Evolutionary conservation across 2,113 vertebrate genomes (phyloP), one percentile per base, ranked within the genome.

Genomic region (Zapornia atra): DNA sequence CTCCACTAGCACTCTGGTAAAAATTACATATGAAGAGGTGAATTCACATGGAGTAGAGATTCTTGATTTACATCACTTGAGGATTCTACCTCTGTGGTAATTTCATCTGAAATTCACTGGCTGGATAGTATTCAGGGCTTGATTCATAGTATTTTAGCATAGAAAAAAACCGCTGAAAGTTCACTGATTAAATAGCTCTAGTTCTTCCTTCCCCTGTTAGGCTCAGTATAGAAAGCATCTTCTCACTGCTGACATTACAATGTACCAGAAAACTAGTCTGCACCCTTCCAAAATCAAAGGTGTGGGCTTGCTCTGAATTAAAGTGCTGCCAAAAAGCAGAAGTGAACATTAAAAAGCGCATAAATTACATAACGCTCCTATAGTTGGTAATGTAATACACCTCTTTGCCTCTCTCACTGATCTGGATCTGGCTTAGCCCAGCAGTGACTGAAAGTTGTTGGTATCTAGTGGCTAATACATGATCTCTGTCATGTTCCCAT

Each of bases 241-340:
- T 86, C 85, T 94, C 86, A 68, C 51, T 92, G 71, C 88, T 88
- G 88, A 70, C 57, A 75, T 40, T 70, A 44, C 20, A 50, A 82
- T 12, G 59, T 48, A 85, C 59, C 88, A 92, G 76, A 66, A 88
- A 87, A 86, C 50, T 29, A 40, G 25, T 29, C 56, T 93, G 72
- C 34, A 68, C 63, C 56, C 48, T 92, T 76, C 85, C 12, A 4
- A 90, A 92, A 81, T 72, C 79, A 70, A 90, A 95, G 90, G 70
- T 88, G 76, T 88, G 72, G 90, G 93, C 88, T 86, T 88, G 72
- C 46, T 95, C 77, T 86, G 56, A 63, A 88, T 81, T 68, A 34
- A 85, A 96, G 42, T 8, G 26, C 86, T 96, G 92, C 93, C 92
- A 93, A 81, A 93, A 89, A 75, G 57, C 59, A 77, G 38, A 92